phyloP scores from a whole-genome alignment of 2,888 invertebrate species.

The Nephrotoma appendiculata region DNA sequence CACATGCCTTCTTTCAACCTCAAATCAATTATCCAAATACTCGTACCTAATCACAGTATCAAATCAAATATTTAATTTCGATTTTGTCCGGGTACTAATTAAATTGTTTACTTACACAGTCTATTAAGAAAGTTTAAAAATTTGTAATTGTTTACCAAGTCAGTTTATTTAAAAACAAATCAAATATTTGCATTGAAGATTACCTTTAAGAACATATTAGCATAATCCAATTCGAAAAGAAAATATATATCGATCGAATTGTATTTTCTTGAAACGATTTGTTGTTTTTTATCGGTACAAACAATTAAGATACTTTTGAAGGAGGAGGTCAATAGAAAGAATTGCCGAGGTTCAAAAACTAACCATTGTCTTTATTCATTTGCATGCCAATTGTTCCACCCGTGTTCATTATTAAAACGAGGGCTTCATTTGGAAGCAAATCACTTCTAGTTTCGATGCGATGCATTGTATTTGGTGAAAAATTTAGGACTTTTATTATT shows the following conservation, averaged over 20 bases:
- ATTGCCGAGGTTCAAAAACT: not conserved
- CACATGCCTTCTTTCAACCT: not conserved
- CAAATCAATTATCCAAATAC: not conserved
- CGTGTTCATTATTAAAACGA: conserved; percentile 78
- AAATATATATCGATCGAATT: not conserved
- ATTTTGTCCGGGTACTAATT: not conserved
- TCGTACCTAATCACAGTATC: not conserved
- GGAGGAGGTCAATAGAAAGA: not conserved
- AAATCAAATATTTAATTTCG: not conserved
- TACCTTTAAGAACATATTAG: not conserved
- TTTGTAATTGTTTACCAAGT: not conserved
- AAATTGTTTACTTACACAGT: not conserved
- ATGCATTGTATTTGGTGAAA: too few species aligned
- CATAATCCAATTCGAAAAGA: not conserved
- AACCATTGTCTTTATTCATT: conserved; percentile 63
- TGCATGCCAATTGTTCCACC: conserved; percentile 97
- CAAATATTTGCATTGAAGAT: not conserved
- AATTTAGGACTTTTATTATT: too few species aligned
- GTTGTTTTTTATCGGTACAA: too few species aligned
- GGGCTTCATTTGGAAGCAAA: too few species aligned
- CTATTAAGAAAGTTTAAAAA: not conserved
- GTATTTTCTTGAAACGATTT: not conserved
- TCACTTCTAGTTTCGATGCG: too few species aligned
- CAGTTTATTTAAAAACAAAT: not conserved
- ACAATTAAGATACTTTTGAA: not conserved